A percentile compares a stretch with the other conserved stretches of the same genome.
These are phyloP conservation scores for Trinectes maculatus DNA, from an alignment of 2,113 vertebrate genomes.

Conservation along the genomic window DNA sequence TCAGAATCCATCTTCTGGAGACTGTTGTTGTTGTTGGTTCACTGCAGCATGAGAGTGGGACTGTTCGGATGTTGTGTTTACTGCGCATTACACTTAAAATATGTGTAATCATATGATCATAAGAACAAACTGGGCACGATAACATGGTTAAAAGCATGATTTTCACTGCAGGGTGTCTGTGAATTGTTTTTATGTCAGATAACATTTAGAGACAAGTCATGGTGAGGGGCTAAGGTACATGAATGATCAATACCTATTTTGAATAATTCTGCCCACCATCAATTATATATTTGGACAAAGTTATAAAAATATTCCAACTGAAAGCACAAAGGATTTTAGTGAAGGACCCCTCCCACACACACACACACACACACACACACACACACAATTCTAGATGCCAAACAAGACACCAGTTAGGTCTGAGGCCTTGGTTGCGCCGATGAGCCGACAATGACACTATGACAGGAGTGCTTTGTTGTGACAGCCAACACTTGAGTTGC, in stretches of 20 bases:
- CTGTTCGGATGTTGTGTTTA: too few relatives aligned
- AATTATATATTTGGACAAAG: slow-evolving; percentile 21
- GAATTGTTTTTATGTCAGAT: slow-evolving; percentile 50
- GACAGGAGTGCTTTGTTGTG: neutral
- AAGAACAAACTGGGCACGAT: too few relatives aligned
- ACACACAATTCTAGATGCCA: slow-evolving; percentile 5
- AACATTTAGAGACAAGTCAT: slow-evolving; percentile 53
- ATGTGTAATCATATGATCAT: too few relatives aligned
- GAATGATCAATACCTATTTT: slow-evolving; percentile 35
- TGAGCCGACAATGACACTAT: slow-evolving; percentile 9
- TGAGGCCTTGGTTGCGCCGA: neutral
- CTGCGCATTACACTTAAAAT: too few relatives aligned
- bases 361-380: neutral
- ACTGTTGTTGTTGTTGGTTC: too few relatives aligned
- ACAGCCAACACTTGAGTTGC: slow-evolving; percentile 6
- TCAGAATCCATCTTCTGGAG: too few relatives aligned
- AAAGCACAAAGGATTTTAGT: slow-evolving; percentile 13
- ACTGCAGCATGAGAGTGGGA: too few relatives aligned
- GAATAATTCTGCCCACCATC: slow-evolving; percentile 15
- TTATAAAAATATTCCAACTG: slow-evolving; percentile 15
- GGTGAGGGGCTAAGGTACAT: neutral
- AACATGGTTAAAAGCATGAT: too few relatives aligned
- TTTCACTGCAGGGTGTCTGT: too few relatives aligned
- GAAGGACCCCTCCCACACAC: slow-evolving; percentile 1
- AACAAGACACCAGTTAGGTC: neutral